Evolutionary conservation across 1,140 invertebrate genomes (phyloP).

Genomic region (Copidosoma floridanum): DNA sequence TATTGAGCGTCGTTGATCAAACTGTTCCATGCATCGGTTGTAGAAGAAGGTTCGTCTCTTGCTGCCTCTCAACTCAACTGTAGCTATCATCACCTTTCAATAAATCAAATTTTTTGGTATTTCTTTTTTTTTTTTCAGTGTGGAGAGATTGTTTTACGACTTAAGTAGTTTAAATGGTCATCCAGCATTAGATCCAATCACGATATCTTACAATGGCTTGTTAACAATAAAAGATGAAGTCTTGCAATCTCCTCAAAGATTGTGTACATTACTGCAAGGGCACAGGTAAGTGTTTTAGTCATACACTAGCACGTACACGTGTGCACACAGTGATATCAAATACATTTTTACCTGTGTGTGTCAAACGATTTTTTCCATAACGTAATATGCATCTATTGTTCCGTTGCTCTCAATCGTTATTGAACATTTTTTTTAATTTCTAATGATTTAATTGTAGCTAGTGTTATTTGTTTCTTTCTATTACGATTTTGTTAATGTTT

Average conservation of each 20-base stretch:
- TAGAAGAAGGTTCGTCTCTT: slow-evolving; percentile 70
- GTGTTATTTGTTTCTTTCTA: too few relatives aligned
- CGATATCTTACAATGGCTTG: slow-evolving; percentile 68
- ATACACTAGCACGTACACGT: too few relatives aligned
- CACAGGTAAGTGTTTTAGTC: slow-evolving; percentile 80
- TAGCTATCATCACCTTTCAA: background rate
- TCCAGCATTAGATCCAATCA: slow-evolving; percentile 78
- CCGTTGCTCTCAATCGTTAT: too few relatives aligned
- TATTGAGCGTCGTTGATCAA: slow-evolving; percentile 80
- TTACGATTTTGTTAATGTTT: too few relatives aligned
- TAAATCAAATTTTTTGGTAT: slow-evolving; percentile 7
- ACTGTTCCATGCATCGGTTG: slow-evolving; percentile 91
- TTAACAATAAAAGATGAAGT: slow-evolving; percentile 77
- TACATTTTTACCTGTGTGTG: too few relatives aligned
- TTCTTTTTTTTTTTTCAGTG: slow-evolving; percentile 61
- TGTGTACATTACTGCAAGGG: slow-evolving; percentile 80
- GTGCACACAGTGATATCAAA: too few relatives aligned
- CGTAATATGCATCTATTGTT: too few relatives aligned
- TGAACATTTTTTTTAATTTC: too few relatives aligned
- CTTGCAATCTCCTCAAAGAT: slow-evolving; percentile 70
- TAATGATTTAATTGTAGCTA: too few relatives aligned
- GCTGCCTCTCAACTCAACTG: background rate
- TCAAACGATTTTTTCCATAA: too few relatives aligned
- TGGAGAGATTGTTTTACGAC: slow-evolving; percentile 82
- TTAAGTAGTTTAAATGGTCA: slow-evolving; percentile 73